phyloP scores from a whole-genome alignment of 1,140 invertebrate genomes.

The Nixonia krombeini region DNA sequence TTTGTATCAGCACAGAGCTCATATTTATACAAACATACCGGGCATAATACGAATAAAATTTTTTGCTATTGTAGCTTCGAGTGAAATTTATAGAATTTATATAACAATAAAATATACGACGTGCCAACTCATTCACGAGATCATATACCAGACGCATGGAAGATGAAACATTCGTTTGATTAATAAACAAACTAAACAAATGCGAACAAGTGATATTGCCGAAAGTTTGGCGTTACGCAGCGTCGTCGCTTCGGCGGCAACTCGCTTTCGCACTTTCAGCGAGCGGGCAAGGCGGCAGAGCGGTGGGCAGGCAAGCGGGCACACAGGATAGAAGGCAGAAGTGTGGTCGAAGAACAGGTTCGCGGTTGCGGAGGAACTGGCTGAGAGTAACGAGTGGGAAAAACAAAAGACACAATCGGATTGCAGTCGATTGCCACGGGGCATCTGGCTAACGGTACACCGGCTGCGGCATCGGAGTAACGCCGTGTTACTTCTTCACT shows the following conservation, averaged over 20 bases:
- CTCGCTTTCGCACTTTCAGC: not conserved
- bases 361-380: constrained; percentile 63
- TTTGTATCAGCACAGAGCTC: too few relatives aligned
- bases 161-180: too few relatives aligned
- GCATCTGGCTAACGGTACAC: constrained; percentile 61
- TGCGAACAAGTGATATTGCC: too few relatives aligned
- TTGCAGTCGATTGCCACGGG: constrained; percentile 66
- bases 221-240: not conserved
- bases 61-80: too few relatives aligned
- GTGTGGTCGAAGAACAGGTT: constrained; percentile 65
- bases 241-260: not conserved
- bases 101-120: too few relatives aligned
- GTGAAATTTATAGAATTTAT: too few relatives aligned
- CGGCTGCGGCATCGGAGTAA: constrained; percentile 40
- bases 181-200: too few relatives aligned
- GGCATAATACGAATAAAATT: too few relatives aligned
- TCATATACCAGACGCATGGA: too few relatives aligned
- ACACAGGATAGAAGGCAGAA: constrained; percentile 44
- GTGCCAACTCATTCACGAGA: too few relatives aligned
- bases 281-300: too few relatives aligned
- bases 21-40: too few relatives aligned
- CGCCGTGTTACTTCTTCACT: constrained; percentile 37
- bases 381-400: constrained; percentile 61
- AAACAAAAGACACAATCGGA: constrained; percentile 70
- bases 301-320: not conserved